phyloP scores from a whole-genome alignment of 1,140 invertebrate species.

The Colletes latitarsis region DNA sequence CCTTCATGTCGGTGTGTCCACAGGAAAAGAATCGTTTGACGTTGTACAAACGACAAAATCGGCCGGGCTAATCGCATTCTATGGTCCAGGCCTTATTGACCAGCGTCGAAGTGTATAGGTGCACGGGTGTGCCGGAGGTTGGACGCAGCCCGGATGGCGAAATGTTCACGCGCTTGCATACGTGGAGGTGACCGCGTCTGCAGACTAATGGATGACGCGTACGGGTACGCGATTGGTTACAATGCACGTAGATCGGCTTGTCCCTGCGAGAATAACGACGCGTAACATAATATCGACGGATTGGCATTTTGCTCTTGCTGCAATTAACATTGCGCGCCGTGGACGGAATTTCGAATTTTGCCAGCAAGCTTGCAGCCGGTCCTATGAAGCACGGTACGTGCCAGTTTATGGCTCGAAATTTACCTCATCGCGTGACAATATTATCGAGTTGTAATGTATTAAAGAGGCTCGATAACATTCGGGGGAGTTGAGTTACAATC shows the following conservation, averaged over 20 bases:
- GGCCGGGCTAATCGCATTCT: conserved; percentile 21
- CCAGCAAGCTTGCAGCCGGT: not conserved
- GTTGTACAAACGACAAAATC: not conserved
- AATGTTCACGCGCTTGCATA: conserved; percentile 16
- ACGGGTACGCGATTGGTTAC: conserved; percentile 54
- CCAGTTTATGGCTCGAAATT: conserved; percentile 25
- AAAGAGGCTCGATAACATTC: conserved; percentile 14
- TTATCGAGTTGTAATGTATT: conserved; percentile 42
- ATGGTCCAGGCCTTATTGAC: conserved; percentile 33
- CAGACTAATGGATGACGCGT: conserved; percentile 61
- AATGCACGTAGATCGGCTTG: conserved; percentile 54
- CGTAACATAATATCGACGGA: conserved; percentile 68
- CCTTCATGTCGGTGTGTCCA: not conserved
- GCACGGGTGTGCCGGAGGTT: conserved; percentile 49
- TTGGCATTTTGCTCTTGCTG: conserved; percentile 65
- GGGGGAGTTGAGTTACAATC: not conserved
- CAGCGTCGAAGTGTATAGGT: conserved; percentile 43
- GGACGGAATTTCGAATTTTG: conserved; percentile 52
- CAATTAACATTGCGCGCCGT: conserved; percentile 53
- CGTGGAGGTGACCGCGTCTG: conserved; percentile 9
- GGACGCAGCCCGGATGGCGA: conserved; percentile 10
- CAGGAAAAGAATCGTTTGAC: not conserved
- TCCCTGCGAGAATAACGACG: conserved; percentile 59
- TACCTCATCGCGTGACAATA: conserved; percentile 14
- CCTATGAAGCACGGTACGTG: conserved; percentile 4